Evolutionary conservation across 2,888 invertebrate genomes (phyloP).

Genomic region (Physocephala rufipes): DNA sequence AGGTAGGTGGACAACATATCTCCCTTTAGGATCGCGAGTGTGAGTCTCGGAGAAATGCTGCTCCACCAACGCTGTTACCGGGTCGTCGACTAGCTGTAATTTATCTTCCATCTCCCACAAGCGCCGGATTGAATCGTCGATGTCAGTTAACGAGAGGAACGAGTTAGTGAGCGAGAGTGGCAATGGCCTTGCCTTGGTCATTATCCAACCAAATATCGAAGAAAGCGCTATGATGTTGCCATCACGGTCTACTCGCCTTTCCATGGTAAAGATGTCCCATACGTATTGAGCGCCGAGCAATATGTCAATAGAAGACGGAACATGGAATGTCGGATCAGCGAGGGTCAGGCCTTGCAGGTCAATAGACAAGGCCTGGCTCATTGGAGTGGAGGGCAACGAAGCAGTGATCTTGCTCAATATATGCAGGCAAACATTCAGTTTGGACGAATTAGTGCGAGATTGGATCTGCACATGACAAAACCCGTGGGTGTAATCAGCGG

Average conservation of each 20-base stretch:
- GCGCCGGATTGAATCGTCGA: slow-evolving; percentile 16
- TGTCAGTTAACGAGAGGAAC: slow-evolving; percentile 19
- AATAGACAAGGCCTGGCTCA: neutral
- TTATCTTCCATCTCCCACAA: slow-evolving; percentile 33
- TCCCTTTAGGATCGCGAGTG: neutral
- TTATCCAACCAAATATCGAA: slow-evolving; percentile 33
- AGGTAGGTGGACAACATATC: neutral
- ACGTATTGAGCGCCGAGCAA: slow-evolving; percentile 21
- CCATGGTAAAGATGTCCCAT: slow-evolving; percentile 12
- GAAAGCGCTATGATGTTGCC: slow-evolving; percentile 32
- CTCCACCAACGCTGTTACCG: slow-evolving; percentile 24
- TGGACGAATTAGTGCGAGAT: slow-evolving; percentile 6
- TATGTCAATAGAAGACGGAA: slow-evolving; percentile 14
- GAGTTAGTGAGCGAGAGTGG: neutral
- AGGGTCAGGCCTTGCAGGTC: slow-evolving; percentile 6
- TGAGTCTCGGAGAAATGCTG: neutral
- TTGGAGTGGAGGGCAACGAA: slow-evolving; percentile 5
- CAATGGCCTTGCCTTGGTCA: slow-evolving; percentile 27
- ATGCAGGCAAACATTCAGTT: slow-evolving; percentile 23
- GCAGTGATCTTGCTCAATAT: slow-evolving; percentile 25
- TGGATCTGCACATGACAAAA: slow-evolving; percentile 17
- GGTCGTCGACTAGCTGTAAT: neutral
- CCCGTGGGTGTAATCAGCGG: slow-evolving; percentile 28
- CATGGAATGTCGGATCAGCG: slow-evolving; percentile 31
- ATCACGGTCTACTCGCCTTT: neutral